A percentile compares a stretch with the other conserved stretches of the same genome.
These are phyloP conservation scores for Parasteatoda lunata DNA, from an alignment of 2,888 invertebrate species.

Conservation along the genomic window DNA sequence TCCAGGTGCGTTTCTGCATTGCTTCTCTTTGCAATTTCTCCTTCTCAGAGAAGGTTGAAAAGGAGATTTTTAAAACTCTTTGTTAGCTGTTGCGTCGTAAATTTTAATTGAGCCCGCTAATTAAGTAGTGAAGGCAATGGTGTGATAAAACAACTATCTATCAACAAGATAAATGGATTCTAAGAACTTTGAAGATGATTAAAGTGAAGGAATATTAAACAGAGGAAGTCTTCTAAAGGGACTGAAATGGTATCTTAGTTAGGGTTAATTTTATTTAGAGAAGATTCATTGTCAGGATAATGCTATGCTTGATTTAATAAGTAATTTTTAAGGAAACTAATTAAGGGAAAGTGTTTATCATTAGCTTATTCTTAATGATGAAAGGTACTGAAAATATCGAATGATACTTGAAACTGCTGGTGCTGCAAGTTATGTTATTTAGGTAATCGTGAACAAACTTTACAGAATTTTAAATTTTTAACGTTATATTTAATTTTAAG, in stretches of 20 bases:
- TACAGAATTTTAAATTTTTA: too few relatives aligned
- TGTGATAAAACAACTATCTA: slow-evolving; percentile 49
- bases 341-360: too few relatives aligned
- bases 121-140: slow-evolving; percentile 35
- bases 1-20: slow-evolving; percentile 7
- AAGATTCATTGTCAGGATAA: not conserved
- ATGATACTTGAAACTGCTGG: too few relatives aligned
- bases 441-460: too few relatives aligned
- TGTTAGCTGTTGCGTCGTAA: slow-evolving; percentile 29
- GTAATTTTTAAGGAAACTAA: too few relatives aligned
- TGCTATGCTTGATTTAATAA: not conserved
- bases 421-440: too few relatives aligned
- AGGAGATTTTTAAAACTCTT: slow-evolving; percentile 37
- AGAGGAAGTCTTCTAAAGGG: not conserved
- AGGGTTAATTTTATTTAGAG: slow-evolving; percentile 15
- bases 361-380: too few relatives aligned
- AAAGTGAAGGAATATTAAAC: slow-evolving; percentile 28
- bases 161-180: slow-evolving; percentile 37
- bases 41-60: not conserved
- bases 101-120: slow-evolving; percentile 56
- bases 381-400: too few relatives aligned
- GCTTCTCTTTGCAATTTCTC: not conserved
- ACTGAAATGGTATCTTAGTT: not conserved
- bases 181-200: slow-evolving; percentile 13
- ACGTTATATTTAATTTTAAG: slow-evolving; percentile 7